These are phyloP conservation scores for Serripes groenlandicus DNA, from an alignment of 2,888 invertebrate genomes.

Conservation along the genomic window DNA sequence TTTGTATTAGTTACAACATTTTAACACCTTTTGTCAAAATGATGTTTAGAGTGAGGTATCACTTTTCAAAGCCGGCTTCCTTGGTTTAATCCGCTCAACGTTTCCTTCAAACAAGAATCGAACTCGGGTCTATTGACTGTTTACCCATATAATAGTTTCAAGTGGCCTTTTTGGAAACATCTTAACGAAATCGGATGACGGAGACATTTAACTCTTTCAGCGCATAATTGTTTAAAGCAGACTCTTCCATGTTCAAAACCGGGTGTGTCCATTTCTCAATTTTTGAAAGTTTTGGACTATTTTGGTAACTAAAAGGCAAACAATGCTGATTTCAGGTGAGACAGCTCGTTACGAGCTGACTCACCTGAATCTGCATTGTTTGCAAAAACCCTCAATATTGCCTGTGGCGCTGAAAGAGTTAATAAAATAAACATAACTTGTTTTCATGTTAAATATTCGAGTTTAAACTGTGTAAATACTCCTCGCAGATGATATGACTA, in stretches of 20 bases:
- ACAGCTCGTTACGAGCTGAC: not conserved
- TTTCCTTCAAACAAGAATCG: constrained; percentile 12
- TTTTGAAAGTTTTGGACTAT: not conserved
- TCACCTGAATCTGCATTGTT: not conserved
- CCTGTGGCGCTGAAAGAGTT: not conserved
- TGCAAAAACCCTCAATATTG: not conserved
- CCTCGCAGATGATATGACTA: too few species aligned
- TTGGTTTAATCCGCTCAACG: constrained; percentile 7
- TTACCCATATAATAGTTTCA: constrained; percentile 22
- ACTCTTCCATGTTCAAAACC: too few species aligned
- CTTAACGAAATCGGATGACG: constrained; percentile 24
- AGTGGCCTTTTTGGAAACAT: constrained; percentile 15
- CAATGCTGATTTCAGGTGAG: not conserved
- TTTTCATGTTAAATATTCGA: too few species aligned
- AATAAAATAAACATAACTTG: constrained; percentile 2
- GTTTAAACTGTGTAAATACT: too few species aligned
- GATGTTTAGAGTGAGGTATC: constrained; percentile 16
- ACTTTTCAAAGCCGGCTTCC: constrained; percentile 23
- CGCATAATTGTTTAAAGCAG: too few species aligned
- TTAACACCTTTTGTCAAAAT: constrained; percentile 19
- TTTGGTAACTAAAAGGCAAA: not conserved
- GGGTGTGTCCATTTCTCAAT: too few species aligned
- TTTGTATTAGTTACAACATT: constrained; percentile 5
- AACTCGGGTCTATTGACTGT: constrained; percentile 16
- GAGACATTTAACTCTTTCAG: not conserved